These are phyloP conservation scores for Plecotus auritus DNA, from an alignment of 2,113 vertebrate genomes.

Conservation along the genomic window DNA sequence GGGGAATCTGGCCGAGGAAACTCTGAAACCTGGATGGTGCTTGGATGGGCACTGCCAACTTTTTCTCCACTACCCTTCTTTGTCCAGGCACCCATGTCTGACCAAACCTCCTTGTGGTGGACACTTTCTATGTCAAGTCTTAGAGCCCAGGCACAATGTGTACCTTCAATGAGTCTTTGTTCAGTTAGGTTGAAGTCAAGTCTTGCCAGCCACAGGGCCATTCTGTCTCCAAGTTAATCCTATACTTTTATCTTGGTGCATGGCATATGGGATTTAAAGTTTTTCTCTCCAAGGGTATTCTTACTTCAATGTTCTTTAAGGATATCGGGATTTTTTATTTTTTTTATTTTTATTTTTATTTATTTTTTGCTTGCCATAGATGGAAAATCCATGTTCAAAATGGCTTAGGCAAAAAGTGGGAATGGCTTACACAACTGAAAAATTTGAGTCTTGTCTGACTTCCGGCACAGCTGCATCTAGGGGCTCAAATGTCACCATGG, in stretches of 20 bases:
- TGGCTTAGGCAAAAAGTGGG: background rate
- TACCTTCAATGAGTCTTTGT: background rate
- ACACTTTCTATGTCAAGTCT: background rate
- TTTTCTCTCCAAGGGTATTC: background rate
- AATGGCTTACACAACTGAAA: background rate
- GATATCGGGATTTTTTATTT: background rate
- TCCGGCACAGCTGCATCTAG: background rate
- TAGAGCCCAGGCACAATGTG: background rate
- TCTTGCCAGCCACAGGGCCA: background rate
- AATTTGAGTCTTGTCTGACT: background rate
- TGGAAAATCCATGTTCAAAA: background rate
- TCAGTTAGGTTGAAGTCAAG: background rate
- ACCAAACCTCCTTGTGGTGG: background rate
- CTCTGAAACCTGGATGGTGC: background rate
- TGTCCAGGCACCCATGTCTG: background rate
- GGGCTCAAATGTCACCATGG: background rate
- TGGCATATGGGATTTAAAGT: background rate
- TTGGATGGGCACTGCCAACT: background rate
- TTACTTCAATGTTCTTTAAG: background rate
- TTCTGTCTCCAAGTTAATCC: background rate
- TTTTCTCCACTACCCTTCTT: background rate
- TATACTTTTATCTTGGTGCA: background rate
- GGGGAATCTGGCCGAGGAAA: background rate
- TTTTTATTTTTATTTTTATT: background rate
- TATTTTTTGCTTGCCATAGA: background rate